Base-by-base conservation (phyloP, 2,888 invertebrate species). In the Stenolophus ochropezus region DNA sequence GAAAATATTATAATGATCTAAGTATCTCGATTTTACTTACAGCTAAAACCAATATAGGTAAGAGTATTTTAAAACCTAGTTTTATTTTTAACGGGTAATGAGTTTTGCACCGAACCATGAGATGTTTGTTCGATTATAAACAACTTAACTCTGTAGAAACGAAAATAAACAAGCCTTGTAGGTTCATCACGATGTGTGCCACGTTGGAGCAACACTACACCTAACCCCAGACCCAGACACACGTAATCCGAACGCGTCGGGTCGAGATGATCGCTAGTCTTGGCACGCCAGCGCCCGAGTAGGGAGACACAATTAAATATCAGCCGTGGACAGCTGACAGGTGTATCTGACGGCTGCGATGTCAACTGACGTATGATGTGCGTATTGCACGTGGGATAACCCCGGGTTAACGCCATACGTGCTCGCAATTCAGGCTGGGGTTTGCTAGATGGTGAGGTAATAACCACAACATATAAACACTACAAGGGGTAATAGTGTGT, bases 301-400 rank as follows among this genome's bases (percentile, higher is more conserved):
- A 49, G 49, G 20, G 47, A 18, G 65, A 77, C 61, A 61, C 77
- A 77, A 77, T 77, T 77, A 77, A 53, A 61, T 61, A 58, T 61
- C 47, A 47, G 14, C 56, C 65, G 65, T 33, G 61, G 77, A 65
- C 65, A 77, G 65, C 23, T 77, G 77, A 61, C 77, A 77, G 77
- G 58, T 77, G 77, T 77, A 14, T 77, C 47, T 47, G 65, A 77
- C 61, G 77, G 8, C 61, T 23, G 14, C 23, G 5, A 20, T 56
- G 61, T n/a, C 61, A n/a, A 56, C 18, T 53, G 2, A 18, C 65
- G 65, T 65, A 27, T 27, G 65, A 69, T 61, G 16, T 61, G 23
- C 56, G 56, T 16, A 16, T 4, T 51, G 4, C 23, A 56, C 23
- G 4, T n/a, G n/a, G n/a, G n/a, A n/a, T n/a, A n/a, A n/a, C n/a